These are phyloP conservation scores for Elephantulus edwardii DNA, from an alignment of 2,113 vertebrate species.

Conservation along the genomic window DNA sequence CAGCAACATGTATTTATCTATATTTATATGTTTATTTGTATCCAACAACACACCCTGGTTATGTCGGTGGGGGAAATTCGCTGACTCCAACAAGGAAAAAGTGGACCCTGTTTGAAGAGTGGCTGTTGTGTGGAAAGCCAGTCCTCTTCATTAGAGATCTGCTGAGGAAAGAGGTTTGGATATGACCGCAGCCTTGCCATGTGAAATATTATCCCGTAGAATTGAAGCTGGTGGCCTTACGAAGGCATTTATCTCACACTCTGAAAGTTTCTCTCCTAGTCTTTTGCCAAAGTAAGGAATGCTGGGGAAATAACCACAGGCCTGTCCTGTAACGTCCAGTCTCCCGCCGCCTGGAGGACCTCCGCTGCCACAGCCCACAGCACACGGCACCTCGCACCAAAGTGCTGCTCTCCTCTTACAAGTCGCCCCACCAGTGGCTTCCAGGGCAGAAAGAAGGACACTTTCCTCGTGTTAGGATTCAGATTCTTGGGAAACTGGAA, in stretches of 20 bases:
- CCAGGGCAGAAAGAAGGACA: too few relatives aligned
- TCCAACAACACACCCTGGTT: not conserved
- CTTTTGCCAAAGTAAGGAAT: constrained; percentile 39
- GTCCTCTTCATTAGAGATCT: constrained; percentile 42
- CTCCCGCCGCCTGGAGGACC: too few relatives aligned
- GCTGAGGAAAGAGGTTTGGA: constrained; percentile 26
- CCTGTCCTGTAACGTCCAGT: not conserved
- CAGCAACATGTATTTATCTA: too few relatives aligned
- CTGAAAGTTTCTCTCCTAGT: constrained; percentile 17
- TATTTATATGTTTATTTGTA: too few relatives aligned
- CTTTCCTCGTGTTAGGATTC: too few relatives aligned
- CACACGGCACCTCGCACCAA: too few relatives aligned
- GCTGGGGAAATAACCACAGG: not conserved
- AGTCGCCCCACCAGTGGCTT: too few relatives aligned
- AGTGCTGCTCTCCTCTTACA: too few relatives aligned
- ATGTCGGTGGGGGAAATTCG: not conserved
- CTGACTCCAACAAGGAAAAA: constrained; percentile 3
- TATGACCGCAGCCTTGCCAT: constrained; percentile 34
- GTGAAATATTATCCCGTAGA: constrained; percentile 56
- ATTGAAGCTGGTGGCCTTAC: constrained; percentile 58
- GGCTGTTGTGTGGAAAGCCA: too few relatives aligned
- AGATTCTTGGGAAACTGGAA: too few relatives aligned
- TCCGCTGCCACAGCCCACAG: too few relatives aligned
- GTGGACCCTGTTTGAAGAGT: constrained; percentile 11
- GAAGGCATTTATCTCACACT: constrained; percentile 22